Percentiles rank a stretch among this genome's conserved stretches.
Conservation (phyloP, 2,113 vertebrate genomes). For the Tyto alba region DNA sequence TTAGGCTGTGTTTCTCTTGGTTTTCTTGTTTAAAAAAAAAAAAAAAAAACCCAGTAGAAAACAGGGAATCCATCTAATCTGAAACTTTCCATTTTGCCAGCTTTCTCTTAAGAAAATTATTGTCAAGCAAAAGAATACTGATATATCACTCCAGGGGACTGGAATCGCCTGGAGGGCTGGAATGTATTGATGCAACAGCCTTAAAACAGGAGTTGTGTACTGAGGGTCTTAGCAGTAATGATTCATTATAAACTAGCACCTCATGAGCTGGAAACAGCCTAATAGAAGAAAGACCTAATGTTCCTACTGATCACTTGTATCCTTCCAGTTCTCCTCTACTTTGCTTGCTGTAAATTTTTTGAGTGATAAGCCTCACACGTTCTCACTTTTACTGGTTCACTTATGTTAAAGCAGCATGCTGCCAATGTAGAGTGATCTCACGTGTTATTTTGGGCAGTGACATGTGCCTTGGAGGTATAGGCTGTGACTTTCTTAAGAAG, state of each 20-base stretch:
- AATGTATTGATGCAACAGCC: not conserved
- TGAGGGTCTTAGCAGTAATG: not conserved
- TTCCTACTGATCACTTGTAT: not conserved
- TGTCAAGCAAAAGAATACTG: not conserved
- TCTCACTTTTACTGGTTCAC: not conserved
- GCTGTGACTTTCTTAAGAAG: not conserved
- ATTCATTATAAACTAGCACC: not conserved
- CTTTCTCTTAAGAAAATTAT: not conserved
- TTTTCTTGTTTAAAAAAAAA: not conserved
- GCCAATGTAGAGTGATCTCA: not conserved
- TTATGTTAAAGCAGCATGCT: not conserved
- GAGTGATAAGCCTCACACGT: not conserved
- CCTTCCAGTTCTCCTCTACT: not conserved
- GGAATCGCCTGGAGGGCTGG: not conserved
- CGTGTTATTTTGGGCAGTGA: not conserved
- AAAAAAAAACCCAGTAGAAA: not conserved
- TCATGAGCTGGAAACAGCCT: not conserved
- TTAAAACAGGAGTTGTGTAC: not conserved
- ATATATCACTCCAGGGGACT: not conserved
- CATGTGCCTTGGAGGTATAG: not conserved
- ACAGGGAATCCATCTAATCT: not conserved
- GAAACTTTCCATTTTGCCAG: not conserved
- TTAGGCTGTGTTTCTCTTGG: not conserved
- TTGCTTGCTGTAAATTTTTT: not conserved
- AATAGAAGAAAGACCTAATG: not conserved